A percentile compares a stretch with the other conserved stretches of the same genome.
Evolutionary conservation across 2,797 vertebrate genomes (phyloP).

Genomic region (Novumbra hubbsi): DNA sequence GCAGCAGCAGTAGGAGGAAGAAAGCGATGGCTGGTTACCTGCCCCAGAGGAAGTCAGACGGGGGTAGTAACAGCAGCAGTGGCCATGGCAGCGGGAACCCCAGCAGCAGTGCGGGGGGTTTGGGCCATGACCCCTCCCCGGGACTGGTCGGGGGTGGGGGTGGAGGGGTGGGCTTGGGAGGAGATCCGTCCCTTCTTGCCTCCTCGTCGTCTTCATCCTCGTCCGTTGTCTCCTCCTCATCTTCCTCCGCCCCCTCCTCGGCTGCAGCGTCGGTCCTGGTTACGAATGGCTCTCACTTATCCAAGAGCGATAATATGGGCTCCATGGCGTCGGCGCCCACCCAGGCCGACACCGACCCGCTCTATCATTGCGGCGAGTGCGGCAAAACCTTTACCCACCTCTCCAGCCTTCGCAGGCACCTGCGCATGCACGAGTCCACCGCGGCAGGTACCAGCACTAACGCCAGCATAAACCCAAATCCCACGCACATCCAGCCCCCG

Average conservation of each 20-base stretch:
- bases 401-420: slow-evolving; percentile 91
- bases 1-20: slow-evolving; percentile 73
- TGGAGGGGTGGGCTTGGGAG: slow-evolving; percentile 72
- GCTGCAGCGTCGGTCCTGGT: slow-evolving; percentile 78
- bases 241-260: slow-evolving; percentile 77
- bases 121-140: slow-evolving; percentile 72
- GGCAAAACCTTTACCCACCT: slow-evolving; percentile 92
- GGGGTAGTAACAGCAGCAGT: slow-evolving; percentile 57
- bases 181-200: slow-evolving; percentile 74
- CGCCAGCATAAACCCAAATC: slow-evolving; percentile 72
- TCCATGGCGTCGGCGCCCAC: slow-evolving; percentile 69
- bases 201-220: slow-evolving; percentile 78
- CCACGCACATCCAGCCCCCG: slow-evolving; percentile 74
- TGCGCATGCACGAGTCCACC: slow-evolving; percentile 89
- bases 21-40: slow-evolving; percentile 84
- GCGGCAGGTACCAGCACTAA: slow-evolving; percentile 78
- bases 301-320: slow-evolving; percentile 74
- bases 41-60: slow-evolving; percentile 80
- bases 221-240: slow-evolving; percentile 79
- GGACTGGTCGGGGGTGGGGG: slow-evolving; percentile 74
- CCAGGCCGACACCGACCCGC: slow-evolving; percentile 74
- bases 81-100: slow-evolving; percentile 72
- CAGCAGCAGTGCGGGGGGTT: slow-evolving; percentile 66
- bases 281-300: slow-evolving; percentile 76
- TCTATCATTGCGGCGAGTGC: slow-evolving; percentile 90